Evolutionary conservation across 2,888 invertebrate genomes (phyloP).

Genomic region (Orthonychiurus folsomi): DNA sequence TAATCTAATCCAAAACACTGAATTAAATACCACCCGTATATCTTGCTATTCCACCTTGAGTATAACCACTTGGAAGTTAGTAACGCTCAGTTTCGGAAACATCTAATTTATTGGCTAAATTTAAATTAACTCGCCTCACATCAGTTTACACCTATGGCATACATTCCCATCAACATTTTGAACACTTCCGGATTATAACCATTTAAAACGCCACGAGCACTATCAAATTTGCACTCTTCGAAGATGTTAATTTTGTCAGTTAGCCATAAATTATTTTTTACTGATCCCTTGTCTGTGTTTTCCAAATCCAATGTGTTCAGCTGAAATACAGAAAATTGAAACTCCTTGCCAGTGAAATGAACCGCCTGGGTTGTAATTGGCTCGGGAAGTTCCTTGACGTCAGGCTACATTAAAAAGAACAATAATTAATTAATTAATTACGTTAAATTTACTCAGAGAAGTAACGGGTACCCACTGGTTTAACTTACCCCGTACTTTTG

Average conservation of each 20-base stretch:
- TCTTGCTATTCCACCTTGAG: too few species aligned
- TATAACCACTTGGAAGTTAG: too few species aligned
- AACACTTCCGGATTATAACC: constrained; percentile 73
- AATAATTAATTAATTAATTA: constrained; percentile 10
- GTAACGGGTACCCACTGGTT: too few species aligned
- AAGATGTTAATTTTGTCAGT: constrained; percentile 56
- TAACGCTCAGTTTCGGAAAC: too few species aligned
- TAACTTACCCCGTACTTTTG: constrained; percentile 63
- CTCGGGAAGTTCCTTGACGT: constrained; percentile 56
- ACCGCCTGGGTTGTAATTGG: constrained; percentile 76
- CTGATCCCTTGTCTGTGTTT: constrained; percentile 48
- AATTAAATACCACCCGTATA: too few species aligned
- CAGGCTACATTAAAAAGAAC: constrained; percentile 47
- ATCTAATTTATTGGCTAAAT: too few species aligned
- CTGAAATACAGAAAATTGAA: constrained; percentile 75
- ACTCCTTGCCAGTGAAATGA: constrained; percentile 65
- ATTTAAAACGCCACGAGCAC: constrained; percentile 57
- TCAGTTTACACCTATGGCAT: constrained; percentile 45
- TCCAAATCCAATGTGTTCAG: constrained; percentile 66
- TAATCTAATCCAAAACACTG: too few species aligned
- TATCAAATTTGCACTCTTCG: constrained; percentile 55
- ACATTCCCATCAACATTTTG: constrained; percentile 67
- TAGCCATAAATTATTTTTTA: constrained; percentile 74
- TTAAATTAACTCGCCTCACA: too few species aligned
- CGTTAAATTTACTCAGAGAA: background rate